Percentiles rank a stretch among this genome's conserved stretches.
Evolutionary conservation across 2,113 vertebrate species (phyloP).

Genomic region (Vidua chalybeata): DNA sequence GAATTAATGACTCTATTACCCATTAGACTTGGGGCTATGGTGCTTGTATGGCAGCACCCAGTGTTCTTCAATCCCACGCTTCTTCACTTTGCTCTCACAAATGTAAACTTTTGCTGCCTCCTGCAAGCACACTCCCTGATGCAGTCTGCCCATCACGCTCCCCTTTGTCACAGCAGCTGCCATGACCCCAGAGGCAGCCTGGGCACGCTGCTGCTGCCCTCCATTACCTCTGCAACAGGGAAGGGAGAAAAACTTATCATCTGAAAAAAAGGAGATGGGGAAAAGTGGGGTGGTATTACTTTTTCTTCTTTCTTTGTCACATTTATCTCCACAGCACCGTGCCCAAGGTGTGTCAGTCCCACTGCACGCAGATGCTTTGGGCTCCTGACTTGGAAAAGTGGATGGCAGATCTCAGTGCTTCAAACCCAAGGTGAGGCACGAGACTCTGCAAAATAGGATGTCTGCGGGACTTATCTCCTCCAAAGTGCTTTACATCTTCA

Average conservation of each 20-base stretch:
- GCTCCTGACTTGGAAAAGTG: neutral
- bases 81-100: conserved; percentile 57
- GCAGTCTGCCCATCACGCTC: neutral
- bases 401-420: neutral
- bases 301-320: neutral
- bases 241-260: neutral
- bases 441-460: neutral
- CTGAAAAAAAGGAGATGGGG: neutral
- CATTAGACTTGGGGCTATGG: conserved; percentile 69
- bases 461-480: neutral
- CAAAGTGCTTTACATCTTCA: neutral
- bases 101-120: conserved; percentile 58
- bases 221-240: neutral
- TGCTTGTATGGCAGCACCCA: conserved; percentile 45
- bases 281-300: neutral
- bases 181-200: neutral
- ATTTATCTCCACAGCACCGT: neutral
- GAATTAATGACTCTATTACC: conserved; percentile 84
- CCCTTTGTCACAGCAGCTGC: neutral
- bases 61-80: neutral
- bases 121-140: neutral
- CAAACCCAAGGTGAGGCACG: neutral
- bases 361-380: fast-evolving
- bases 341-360: neutral
- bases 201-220: fast-evolving